Evolutionary conservation across 2,797 vertebrate genomes (phyloP), one percentile per base, ranked within the genome.

Genomic region (Denticeps clupeoides): DNA sequence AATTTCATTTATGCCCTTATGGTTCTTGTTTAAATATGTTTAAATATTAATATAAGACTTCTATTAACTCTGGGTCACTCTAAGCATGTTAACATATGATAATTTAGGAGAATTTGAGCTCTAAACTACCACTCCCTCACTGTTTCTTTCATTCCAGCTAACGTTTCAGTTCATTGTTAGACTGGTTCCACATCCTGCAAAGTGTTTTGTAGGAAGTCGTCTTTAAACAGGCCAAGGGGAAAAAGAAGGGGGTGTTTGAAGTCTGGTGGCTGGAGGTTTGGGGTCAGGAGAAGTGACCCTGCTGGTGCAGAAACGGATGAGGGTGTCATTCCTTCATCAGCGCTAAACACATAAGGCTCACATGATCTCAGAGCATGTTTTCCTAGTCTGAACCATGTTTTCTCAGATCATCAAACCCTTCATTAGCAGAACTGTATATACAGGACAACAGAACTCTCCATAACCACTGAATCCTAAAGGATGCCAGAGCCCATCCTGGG

Each of bases 151-250:
- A 19, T 33, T 22, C 28, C 21, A 25, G 19, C 40, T 42, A 47
- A 51, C 49, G 40, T 35, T 41, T 61, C 38, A 47, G 41, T 10
- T 31, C 59, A 68, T 60, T 63, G 62, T 68, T 60, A 29, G 27
- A 58, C 25, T 11, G 43, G 38, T 21, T 35, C 3, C 11, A 29
- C 47, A 67, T 63, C 60, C 60, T 63, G 44, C 22, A 5, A 19
- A 1, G 52, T 51, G 59, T 67, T 67, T 53, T 46, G 45, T 56
- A 62, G 65, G 65, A 68, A 65, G 55, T 58, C 45, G 54, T 51
- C 28, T 56, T 60, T 49, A 44, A 47, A 53, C 43, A 45, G 55
- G 31, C 29, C 49, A 50, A 45, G 47, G 48, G 44, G 31, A 16
- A 40, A 7, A 28, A 2, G 25, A 12, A 27, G 27, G 24, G 26